Evolutionary conservation across 2,888 invertebrate species (phyloP), one percentile per base, ranked within the genome.

Genomic region (Callinectes sapidus): DNA sequence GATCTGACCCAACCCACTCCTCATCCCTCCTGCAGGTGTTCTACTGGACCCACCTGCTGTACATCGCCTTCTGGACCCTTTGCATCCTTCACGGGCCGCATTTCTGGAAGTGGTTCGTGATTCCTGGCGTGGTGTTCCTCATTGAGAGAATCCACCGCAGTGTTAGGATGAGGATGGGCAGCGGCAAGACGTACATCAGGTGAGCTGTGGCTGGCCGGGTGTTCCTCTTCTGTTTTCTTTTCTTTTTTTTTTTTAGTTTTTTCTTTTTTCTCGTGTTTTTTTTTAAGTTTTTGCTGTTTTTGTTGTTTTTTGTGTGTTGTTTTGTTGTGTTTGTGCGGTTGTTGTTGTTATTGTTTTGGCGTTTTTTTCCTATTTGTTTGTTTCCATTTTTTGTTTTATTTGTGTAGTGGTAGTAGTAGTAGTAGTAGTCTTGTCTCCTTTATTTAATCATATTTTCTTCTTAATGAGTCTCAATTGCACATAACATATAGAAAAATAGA

Each of bases 51-150:
- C 99, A 99, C 95, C 96, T 98, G 61, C 96, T 99, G 94, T 98
- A 98, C 96, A 96, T 98, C 2, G 98, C 98, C 0, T 99, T 98
- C 96, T 98, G 98, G 98, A 96, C 98, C 32, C 96, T 99, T 2
- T 96, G 97, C 23, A 96, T 98, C 87, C 96, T 98, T 93, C 99
- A 99, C 95, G 98, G 97, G 0, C 98, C 98, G 0, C 98, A 98
- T 95, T 99, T 98, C 96, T 99, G 98, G 98, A 98, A 98, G 95
- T 99, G 99, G 98, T 98, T 99, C 95, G 96, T 98, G 61, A 96
- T 97, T 2, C 99, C 99, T 0, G 98, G 98, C 0, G 95, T 97
- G 1, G 96, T 98, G 0, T 99, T 98, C 95, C 95, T 97, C 0
- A 96, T 98, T 0, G 99, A 99, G 96, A 96, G 98, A 93, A 96